Evolutionary conservation across 2,797 vertebrate genomes (phyloP), one percentile per base, ranked within the genome.

Genomic region (Neomorphus geoffroyi): DNA sequence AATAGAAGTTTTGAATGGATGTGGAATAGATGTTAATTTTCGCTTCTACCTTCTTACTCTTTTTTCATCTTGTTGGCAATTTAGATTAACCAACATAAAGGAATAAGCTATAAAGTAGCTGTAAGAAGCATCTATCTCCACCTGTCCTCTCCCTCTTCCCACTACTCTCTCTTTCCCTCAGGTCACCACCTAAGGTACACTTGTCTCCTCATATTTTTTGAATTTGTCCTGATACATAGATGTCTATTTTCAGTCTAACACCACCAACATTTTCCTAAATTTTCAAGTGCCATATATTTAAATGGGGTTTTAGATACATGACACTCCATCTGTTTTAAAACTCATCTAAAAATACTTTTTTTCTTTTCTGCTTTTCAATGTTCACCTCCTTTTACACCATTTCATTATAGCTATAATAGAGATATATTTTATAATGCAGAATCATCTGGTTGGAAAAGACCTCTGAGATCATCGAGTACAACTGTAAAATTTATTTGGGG

Each of bases 271-370:
- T 89, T 77, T 89, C 45, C 45, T 82, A 48, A 82, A 71, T 90
- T 93, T 95, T 93, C 73, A 13, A 81, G 67, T 87, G 56, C 17
- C 11, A 18, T 71, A 37, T 93, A 92, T 78, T 95, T 82, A 94
- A 87, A 89, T 69, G 35, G 28, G 3, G 1, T 79, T 92, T 80
- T 89, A 84, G 35, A 51, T 71, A 82, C 86, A 70, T 79, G 85
- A 88, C 51, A 56, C 56, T 62, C 90, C 90, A 92, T 92, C 94
- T 94, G 90, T 83, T 95, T 80, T 75, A 83, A 93, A 90, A 78
- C 18, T 65, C 21, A 54, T 72, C 64, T 91, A 93, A 87, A 93
- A 87, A 93, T 82, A 89, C 3, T 41, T 87, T 87, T 86, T 77
- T 13, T 82, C 62, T 89, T 90, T 22, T 80, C 71, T 74, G 17